Conservation (phyloP, 2,113 vertebrate species). For the Sisor rabdophorus region DNA sequence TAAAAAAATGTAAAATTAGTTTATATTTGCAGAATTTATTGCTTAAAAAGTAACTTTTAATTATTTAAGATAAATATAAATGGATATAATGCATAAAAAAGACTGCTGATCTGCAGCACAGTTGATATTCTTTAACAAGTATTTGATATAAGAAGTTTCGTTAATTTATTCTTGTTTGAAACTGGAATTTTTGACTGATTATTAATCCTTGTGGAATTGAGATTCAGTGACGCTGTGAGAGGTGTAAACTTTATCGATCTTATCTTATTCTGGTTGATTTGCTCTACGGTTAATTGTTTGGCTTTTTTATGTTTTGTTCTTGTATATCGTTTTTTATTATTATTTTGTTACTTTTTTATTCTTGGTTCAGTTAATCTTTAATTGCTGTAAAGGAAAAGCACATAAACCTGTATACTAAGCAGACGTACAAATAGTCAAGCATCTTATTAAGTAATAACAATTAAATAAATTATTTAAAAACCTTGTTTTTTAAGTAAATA, state of each 20-base stretch:
- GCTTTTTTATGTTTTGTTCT: conserved; percentile 17
- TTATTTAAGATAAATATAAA: neutral
- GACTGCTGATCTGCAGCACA: neutral
- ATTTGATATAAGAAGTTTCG: neutral
- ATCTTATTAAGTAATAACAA: conserved; percentile 61
- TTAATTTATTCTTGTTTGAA: neutral
- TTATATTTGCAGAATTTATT: conserved; percentile 13
- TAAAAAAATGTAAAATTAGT: neutral
- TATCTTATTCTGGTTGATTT: neutral
- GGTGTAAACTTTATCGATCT: neutral
- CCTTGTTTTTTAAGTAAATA: neutral
- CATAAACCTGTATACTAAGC: conserved; percentile 28
- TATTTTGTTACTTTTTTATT: conserved; percentile 56
- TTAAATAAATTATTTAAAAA: neutral
- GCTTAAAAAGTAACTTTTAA: neutral
- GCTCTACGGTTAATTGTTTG: neutral
- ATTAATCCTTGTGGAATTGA: neutral
- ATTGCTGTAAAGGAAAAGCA: conserved; percentile 9
- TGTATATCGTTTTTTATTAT: neutral
- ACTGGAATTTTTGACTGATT: neutral
- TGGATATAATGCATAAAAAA: too few relatives aligned
- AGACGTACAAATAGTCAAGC: conserved; percentile 9
- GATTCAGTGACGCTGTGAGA: neutral
- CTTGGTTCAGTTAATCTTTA: conserved; percentile 14
- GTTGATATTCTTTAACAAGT: neutral